Percentiles rank a stretch among this genome's conserved stretches.
phyloP scores from a whole-genome alignment of 2,113 vertebrate species.

The Pelecanus crispus region DNA sequence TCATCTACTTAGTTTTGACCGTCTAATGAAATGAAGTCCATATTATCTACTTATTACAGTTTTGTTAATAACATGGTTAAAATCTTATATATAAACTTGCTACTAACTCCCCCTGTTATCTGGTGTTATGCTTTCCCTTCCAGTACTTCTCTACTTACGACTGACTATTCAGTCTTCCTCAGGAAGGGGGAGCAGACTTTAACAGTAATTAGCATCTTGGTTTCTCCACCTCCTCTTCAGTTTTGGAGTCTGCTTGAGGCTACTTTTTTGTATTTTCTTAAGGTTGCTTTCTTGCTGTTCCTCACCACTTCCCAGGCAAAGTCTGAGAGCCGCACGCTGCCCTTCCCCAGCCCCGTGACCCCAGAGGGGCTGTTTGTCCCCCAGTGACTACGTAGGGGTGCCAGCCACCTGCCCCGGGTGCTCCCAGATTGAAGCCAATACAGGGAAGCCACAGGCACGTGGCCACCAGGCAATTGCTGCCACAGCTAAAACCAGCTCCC shows the following conservation, averaged over 20 bases:
- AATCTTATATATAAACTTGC: background rate
- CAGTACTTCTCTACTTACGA: background rate
- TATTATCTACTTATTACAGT: background rate
- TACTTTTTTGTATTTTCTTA: background rate
- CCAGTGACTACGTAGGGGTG: accelerated
- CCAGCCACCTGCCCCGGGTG: accelerated
- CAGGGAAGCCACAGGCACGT: accelerated
- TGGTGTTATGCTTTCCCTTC: accelerated
- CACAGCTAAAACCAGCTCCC: accelerated
- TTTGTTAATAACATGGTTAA: background rate
- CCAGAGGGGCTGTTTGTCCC: background rate
- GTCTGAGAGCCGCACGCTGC: accelerated
- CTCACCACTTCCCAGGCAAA: background rate
- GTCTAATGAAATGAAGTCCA: background rate
- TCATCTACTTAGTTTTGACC: background rate
- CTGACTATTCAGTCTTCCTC: background rate
- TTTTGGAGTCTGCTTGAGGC: background rate
- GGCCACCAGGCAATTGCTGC: background rate
- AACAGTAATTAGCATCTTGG: background rate
- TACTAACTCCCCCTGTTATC: background rate
- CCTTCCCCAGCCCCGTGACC: accelerated
- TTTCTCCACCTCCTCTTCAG: background rate
- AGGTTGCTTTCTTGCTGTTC: background rate
- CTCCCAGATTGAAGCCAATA: background rate
- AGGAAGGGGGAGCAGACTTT: background rate